Percentiles rank a stretch among this genome's conserved stretches.
Conservation (phyloP, 2,113 vertebrate species). For the Gasterosteus aculeatus region DNA sequence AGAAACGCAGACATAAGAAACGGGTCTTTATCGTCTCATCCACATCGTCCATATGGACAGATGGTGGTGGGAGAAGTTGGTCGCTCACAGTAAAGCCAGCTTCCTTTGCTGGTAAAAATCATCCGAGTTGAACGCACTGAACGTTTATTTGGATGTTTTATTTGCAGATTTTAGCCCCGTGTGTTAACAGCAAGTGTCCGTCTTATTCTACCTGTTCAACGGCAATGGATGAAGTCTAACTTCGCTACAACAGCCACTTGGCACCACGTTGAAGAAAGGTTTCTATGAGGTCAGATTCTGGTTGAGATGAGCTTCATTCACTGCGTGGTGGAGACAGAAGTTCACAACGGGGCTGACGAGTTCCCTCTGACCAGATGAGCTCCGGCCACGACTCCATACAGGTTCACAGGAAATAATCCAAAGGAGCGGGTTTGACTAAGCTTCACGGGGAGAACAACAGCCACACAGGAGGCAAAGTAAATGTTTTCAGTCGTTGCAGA, state of each 20-base stretch:
- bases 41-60: constrained; percentile 15
- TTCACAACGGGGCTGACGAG: too few relatives aligned
- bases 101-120: constrained; percentile 23
- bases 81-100: constrained; percentile 14
- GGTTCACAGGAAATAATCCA: too few relatives aligned
- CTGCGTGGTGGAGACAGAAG: too few relatives aligned
- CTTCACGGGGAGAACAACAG: too few relatives aligned
- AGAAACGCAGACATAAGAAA: constrained; percentile 16
- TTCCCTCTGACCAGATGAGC: too few relatives aligned
- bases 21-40: constrained; percentile 16
- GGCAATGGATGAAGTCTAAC: constrained; percentile 21
- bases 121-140: constrained; percentile 21
- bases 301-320: too few relatives aligned
- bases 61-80: constrained; percentile 54
- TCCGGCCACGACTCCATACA: too few relatives aligned
- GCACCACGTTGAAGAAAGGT: too few relatives aligned
- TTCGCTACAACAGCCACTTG: background rate
- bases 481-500: too few relatives aligned
- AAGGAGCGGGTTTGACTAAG: too few relatives aligned
- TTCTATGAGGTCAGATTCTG: too few relatives aligned
- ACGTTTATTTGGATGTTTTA: constrained; percentile 12
- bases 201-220: constrained; percentile 25
- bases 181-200: constrained; percentile 27
- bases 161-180: constrained; percentile 29
- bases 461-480: too few relatives aligned